Base-by-base conservation (phyloP, 2,888 invertebrate species). In the Chironomus riparius region DNA sequence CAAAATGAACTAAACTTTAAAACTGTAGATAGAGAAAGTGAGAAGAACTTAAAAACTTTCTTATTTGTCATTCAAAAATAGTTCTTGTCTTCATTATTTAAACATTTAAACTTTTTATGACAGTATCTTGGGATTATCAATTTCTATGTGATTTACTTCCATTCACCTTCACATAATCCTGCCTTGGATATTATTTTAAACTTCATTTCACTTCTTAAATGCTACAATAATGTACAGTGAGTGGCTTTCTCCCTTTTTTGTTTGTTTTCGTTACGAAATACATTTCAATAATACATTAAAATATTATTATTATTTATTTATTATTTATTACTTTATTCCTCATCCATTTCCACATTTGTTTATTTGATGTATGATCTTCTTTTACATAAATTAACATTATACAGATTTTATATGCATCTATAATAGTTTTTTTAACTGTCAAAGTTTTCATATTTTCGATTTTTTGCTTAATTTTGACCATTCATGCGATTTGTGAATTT, bases 191-290 rank as follows among this genome's bases (percentile, higher is more conserved):
- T 18, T 56, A 1, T 48, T 48, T 48, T 48, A 3, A n/a, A n/a
- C n/a, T n/a, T n/a, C 18, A 15, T 65, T 65, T 65, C 21, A 65
- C 22, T 24, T 65, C 18, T 65, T 65, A 65, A 56, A 56, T 56
- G 18, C 22, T 68, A 68, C 21, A 13, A 38, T 38, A 68, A 68
- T 71, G 62, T 73, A 73, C 73, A 73, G 21, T 13, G 38, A 73
- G 24, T 47, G 38, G 38, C 2, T 38, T 38, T 38, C 38, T 38
- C 10, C 38, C 38, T 38, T 38, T 28, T 48, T 15, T 56, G 18
- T n/a, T 65, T 18, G 47, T 73, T 77, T 77, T 77, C 77, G 77
- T 77, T 77, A 74, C 77, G 77, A 77, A 77, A 77, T 77, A 77
- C 77, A 24, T 74, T 70, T 74, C 68, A 74, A 74, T 68, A 74